Base-by-base conservation (phyloP, 2,888 invertebrate species). In the Athalia rosae region DNA sequence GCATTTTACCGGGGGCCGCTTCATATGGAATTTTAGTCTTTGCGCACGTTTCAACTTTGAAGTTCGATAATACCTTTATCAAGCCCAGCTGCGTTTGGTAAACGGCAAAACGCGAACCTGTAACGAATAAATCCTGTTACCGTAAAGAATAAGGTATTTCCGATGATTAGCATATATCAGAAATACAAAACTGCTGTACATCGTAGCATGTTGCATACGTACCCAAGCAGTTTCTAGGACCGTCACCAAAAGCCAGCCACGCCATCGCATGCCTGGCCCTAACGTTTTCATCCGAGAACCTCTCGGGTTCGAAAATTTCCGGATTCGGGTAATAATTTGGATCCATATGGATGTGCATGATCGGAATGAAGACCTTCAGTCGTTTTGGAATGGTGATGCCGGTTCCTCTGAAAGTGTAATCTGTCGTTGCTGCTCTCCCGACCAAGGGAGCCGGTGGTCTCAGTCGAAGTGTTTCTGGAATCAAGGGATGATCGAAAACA, bases 21-120 rank as follows among this genome's bases (percentile, higher is more conserved):
- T 76, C 79, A 11, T 88, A 86, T 0, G 88, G 86, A 63, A 84
- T 82, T 2, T 80, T 76, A 0, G 89, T 89, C 78, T 88, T 82
- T 1, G 85, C 83, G 61, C 87, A 89, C 6, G 89, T 80, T 0
- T 85, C 84, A 7, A 90, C 80, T 76, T 85, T 84, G 79, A 86
- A 90, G 64, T 88, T 86, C 7, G 81, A 81, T 0, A 91, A 74
- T 9, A 90, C 82, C 56, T 85, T 83, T 5, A 86, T 84, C 0
- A 90, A 62, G 4, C 89, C 90, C 0, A 89, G 76, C 85, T 90
- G 90, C 0, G 89, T 83, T 81, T 90, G 90, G 78, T 83, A 82
- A 3, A 81, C 76, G 4, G 83, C 88, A 73, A 88, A 88, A 41
- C 86, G 82, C 15, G 83, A 81, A 9, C 87, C 87, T 88, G 66